phyloP scores from a whole-genome alignment of 2,797 vertebrate species.

The Acridotheres tristis region DNA sequence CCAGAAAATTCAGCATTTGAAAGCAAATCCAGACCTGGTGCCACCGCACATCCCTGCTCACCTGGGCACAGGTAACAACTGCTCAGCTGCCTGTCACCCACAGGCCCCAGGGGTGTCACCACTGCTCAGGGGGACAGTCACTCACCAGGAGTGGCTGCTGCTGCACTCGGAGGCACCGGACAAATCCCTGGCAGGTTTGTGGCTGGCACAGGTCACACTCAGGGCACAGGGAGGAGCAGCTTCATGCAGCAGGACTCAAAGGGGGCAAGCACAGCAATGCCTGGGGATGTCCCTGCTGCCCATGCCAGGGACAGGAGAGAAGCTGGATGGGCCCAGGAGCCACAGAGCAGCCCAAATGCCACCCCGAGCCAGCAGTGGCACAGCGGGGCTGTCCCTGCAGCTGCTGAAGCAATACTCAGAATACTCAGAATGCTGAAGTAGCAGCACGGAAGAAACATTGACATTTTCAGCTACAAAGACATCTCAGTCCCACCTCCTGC shows the following conservation, averaged over 20 bases:
- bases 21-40: neutral
- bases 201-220: neutral
- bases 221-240: neutral
- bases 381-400: neutral
- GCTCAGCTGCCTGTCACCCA: neutral
- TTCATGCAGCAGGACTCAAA: neutral
- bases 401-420: neutral
- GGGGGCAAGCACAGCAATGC: neutral
- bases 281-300: neutral
- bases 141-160: neutral
- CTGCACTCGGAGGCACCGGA: neutral
- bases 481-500: neutral
- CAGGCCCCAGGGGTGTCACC: neutral
- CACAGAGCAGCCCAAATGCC: neutral
- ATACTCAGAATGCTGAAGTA: neutral
- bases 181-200: neutral
- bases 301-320: neutral
- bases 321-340: accelerated
- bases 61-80: neutral
- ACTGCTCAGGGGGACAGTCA: neutral
- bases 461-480: neutral
- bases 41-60: neutral
- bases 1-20: neutral
- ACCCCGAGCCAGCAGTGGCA: neutral
- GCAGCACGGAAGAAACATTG: neutral